Conservation (phyloP, 2,113 vertebrate genomes). For the Ictidomys tridecemlineatus region DNA sequence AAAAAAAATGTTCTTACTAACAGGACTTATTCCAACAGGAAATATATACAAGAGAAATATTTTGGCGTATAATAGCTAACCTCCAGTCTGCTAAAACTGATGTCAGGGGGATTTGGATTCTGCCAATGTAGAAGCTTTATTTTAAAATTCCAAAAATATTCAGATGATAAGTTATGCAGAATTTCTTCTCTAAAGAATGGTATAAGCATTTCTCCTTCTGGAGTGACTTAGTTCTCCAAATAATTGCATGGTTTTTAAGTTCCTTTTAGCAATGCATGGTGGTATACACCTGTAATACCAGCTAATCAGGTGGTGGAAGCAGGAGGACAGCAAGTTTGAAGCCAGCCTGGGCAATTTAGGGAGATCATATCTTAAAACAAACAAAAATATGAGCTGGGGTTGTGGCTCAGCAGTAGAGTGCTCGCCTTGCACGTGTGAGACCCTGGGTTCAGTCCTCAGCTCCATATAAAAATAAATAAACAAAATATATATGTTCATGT, state of each 20-base stretch:
- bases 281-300: not conserved
- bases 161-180: conserved; percentile 52
- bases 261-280: not conserved
- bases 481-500: no score
- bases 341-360: not conserved
- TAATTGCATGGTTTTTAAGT: not conserved
- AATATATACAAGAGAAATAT: conserved; percentile 69
- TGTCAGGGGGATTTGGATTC: conserved; percentile 49
- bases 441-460: no score
- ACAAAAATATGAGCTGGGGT: not conserved
- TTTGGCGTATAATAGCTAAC: conserved; percentile 69
- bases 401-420: no score
- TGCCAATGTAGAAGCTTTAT: conserved; percentile 62
- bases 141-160: conserved; percentile 65
- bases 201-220: conserved; percentile 38
- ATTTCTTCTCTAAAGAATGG: conserved; percentile 60
- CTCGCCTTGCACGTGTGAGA: no score
- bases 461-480: no score
- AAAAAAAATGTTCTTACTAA: conserved; percentile 53
- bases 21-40: conserved; percentile 61
- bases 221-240: conserved; percentile 38
- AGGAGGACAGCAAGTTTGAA: not conserved
- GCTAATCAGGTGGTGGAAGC: not conserved
- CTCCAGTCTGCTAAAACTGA: conserved; percentile 64
- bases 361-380: not conserved